Evolutionary conservation across 2,113 vertebrate genomes (phyloP).

Genomic region (Hydropotes inermis): DNA sequence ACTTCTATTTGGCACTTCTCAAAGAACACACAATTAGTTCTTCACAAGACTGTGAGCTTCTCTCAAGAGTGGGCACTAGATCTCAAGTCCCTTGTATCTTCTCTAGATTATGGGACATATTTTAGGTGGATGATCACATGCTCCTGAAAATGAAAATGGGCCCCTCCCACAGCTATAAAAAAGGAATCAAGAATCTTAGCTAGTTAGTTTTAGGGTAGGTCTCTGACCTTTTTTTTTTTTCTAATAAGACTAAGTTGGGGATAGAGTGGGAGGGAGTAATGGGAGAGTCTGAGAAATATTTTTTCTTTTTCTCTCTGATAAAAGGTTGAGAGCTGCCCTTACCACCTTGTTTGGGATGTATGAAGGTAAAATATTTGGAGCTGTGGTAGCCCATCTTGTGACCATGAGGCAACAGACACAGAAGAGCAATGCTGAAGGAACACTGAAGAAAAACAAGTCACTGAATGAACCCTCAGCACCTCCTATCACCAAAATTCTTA

Average conservation of each 20-base stretch:
- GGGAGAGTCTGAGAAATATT: background rate
- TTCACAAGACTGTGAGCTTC: background rate
- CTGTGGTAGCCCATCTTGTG: background rate
- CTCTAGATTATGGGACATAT: background rate
- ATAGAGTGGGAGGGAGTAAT: background rate
- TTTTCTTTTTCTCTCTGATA: background rate
- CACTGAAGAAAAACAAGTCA: background rate
- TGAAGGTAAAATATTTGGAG: background rate
- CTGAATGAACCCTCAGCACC: background rate
- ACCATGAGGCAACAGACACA: background rate
- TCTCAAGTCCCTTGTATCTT: background rate
- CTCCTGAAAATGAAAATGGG: background rate
- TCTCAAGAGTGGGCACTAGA: background rate
- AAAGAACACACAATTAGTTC: background rate
- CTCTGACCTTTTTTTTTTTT: background rate
- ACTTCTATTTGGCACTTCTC: background rate
- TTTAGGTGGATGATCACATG: background rate
- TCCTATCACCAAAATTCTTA: background rate
- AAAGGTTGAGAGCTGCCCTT: background rate
- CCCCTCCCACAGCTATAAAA: background rate
- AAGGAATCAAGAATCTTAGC: background rate
- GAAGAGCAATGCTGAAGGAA: background rate
- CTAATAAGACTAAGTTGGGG: background rate
- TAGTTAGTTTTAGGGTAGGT: background rate
- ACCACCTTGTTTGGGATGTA: background rate